Conservation (phyloP, 2,113 vertebrate species). For the Bufo bufo region DNA sequence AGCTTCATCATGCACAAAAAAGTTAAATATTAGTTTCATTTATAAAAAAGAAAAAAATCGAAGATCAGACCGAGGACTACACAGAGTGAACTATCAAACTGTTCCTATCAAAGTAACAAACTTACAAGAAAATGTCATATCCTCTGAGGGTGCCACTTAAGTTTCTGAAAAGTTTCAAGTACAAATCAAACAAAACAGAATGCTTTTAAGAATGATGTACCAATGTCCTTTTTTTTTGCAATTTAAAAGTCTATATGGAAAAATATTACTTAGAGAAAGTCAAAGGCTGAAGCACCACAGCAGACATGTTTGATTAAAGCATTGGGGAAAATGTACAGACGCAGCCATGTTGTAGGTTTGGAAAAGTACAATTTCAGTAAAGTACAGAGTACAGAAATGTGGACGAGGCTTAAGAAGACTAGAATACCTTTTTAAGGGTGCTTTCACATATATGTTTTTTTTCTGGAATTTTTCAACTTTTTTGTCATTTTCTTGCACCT, state of each 20-base stretch:
- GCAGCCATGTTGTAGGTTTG: not conserved
- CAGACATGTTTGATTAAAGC: slow-evolving; percentile 14
- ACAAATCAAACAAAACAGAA: slow-evolving; percentile 23
- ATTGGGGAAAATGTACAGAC: not conserved
- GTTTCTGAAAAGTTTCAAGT: slow-evolving; percentile 12
- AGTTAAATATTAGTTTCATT: not conserved
- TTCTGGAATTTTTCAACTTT: too few relatives aligned
- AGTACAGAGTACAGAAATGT: too few relatives aligned
- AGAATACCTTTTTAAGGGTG: too few relatives aligned
- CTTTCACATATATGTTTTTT: too few relatives aligned
- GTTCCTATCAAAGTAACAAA: not conserved
- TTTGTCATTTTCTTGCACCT: too few relatives aligned
- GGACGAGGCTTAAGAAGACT: too few relatives aligned
- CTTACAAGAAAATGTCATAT: slow-evolving; percentile 20
- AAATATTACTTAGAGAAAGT: slow-evolving; percentile 24
- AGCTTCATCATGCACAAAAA: too few relatives aligned
- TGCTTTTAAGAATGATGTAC: slow-evolving; percentile 14
- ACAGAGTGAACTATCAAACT: not conserved
- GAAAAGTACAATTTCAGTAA: not conserved
- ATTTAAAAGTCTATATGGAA: slow-evolving; percentile 35
- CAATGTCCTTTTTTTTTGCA: not conserved
- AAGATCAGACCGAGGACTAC: not conserved
- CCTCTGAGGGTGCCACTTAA: slow-evolving; percentile 25
- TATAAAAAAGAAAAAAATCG: not conserved
- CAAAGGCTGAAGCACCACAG: slow-evolving; percentile 25